Evolutionary conservation across 1,140 invertebrate genomes (phyloP).

Genomic region (Cheumatopsyche charites): DNA sequence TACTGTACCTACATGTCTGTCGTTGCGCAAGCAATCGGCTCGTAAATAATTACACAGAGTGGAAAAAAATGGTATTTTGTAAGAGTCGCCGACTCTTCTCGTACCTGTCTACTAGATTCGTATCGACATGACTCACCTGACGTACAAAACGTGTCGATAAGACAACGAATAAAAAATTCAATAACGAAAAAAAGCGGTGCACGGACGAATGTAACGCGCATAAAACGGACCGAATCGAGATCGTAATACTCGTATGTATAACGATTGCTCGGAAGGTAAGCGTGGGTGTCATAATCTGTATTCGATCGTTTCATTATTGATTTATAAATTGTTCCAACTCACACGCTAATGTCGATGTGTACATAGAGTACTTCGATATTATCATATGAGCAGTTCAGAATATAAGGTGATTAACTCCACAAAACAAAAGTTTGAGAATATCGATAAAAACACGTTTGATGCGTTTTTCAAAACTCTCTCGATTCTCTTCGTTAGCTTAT

Average conservation of each 20-base stretch:
- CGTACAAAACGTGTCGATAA: slow-evolving; percentile 5
- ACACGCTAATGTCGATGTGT: too few species aligned
- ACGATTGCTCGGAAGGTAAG: slow-evolving; percentile 1
- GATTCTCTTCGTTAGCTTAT: too few species aligned
- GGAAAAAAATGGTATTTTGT: slow-evolving; percentile 8
- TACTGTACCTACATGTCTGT: background rate
- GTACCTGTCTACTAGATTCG: slow-evolving; percentile 15
- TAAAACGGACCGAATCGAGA: background rate
- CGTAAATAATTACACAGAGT: slow-evolving; percentile 8
- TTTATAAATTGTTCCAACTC: background rate
- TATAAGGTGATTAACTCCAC: too few species aligned
- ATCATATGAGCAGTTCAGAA: too few species aligned
- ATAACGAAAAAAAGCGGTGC: too few species aligned
- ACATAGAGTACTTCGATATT: too few species aligned
- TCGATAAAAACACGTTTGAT: too few species aligned
- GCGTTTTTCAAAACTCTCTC: too few species aligned
- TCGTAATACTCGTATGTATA: too few species aligned
- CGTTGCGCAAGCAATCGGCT: background rate
- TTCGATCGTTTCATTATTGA: slow-evolving; percentile 13
- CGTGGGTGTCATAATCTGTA: slow-evolving; percentile 5
- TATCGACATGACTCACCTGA: slow-evolving; percentile 18
- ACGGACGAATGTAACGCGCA: too few species aligned
- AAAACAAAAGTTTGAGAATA: too few species aligned
- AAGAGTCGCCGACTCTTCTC: slow-evolving; percentile 5
- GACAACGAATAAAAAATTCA: background rate